Evolutionary conservation across 2,797 vertebrate genomes (phyloP).

Genomic region (Manis pentadactyla): DNA sequence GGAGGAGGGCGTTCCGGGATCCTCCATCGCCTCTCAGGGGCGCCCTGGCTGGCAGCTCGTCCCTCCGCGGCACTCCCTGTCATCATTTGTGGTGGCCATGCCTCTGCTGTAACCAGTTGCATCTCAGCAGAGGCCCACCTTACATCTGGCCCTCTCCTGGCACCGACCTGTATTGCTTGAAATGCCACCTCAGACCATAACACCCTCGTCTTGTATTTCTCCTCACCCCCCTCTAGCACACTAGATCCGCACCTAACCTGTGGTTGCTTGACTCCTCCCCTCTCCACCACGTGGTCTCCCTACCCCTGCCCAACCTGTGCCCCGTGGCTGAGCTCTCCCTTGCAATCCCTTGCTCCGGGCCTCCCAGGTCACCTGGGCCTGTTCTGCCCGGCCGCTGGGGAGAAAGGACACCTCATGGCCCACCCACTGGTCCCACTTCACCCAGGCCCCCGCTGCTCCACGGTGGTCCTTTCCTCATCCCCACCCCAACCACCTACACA

Average conservation of each 20-base stretch:
- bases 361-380: neutral
- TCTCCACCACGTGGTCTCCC: neutral
- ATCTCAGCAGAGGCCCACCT: neutral
- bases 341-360: neutral
- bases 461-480: neutral
- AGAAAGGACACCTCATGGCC: neutral
- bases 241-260: neutral
- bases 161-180: neutral
- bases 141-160: neutral
- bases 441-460: neutral
- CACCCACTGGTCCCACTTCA: rapidly evolving
- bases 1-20: neutral
- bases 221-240: neutral
- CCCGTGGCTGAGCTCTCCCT: neutral
- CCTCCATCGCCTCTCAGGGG: neutral
- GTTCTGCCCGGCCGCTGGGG: neutral
- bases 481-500: neutral
- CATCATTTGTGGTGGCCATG: neutral
- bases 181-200: neutral
- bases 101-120: neutral
- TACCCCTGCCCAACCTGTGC: neutral
- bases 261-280: rapidly evolving
- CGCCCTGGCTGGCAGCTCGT: too few species aligned
- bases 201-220: neutral
- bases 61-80: neutral